These are phyloP conservation scores for Macrostomum cliftonense DNA, from an alignment of 2,888 invertebrate genomes.

Conservation along the genomic window DNA sequence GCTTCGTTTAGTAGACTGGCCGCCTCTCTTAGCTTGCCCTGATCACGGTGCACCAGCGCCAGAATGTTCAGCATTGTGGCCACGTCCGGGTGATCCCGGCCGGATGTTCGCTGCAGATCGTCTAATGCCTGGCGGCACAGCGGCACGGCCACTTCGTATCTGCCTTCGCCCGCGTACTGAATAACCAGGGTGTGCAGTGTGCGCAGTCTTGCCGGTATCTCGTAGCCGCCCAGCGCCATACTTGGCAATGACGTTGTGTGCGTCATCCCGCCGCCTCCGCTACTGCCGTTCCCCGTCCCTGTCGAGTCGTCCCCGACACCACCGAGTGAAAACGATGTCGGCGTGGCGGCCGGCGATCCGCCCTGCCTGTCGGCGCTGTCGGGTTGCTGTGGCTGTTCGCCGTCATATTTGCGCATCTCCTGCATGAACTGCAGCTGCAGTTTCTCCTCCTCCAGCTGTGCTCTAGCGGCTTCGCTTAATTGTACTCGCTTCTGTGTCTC, in stretches of 20 bases:
- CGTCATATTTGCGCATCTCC: conserved; percentile 49
- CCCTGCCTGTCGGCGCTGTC: no score
- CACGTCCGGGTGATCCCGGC: conserved; percentile 95
- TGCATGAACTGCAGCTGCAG: conserved; percentile 93
- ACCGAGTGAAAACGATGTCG: no score
- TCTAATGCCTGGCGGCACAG: conserved; percentile 96
- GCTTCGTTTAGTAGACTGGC: conserved; percentile 94
- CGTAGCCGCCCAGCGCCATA: conserved; percentile 89
- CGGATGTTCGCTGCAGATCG: conserved; percentile 92
- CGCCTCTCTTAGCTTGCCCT: conserved; percentile 98
- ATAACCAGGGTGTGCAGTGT: conserved; percentile 97
- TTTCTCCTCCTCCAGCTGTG: conserved; percentile 70
- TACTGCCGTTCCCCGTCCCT: no score
- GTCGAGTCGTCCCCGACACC: no score
- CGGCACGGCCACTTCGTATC: conserved; percentile 86
- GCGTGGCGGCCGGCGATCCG: no score
- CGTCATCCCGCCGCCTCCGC: conserved; percentile 1
- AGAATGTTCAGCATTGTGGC: conserved; percentile 98
- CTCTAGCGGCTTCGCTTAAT: conserved; percentile 68
- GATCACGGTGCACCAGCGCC: conserved; percentile 71
- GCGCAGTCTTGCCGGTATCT: conserved; percentile 87
- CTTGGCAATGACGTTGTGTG: conserved; percentile 54
- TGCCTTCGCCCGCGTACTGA: conserved; percentile 91
- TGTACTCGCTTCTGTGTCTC: conserved; percentile 82
- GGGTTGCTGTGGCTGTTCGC: no score